Base-by-base conservation (phyloP, 2,113 vertebrate species). In the Salvelinus fontinalis region DNA sequence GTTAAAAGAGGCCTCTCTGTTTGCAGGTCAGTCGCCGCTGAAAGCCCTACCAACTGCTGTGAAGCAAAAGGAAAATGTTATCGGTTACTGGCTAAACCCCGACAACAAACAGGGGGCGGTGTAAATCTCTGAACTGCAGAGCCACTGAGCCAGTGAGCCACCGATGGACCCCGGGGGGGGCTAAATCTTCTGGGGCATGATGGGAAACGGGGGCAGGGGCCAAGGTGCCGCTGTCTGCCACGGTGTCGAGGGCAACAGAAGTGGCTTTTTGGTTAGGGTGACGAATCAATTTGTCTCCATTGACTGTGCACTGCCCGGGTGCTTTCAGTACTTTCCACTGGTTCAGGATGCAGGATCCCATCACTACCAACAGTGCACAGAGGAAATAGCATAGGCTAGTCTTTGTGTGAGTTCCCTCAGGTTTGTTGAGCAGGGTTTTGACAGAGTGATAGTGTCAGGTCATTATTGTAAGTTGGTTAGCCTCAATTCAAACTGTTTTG, bases 261-360 rank as follows among this genome's bases (percentile, higher is more conserved):
- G 78, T 77, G 83, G 79, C 87, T 88, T 85, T 75, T 75, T 81
- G 73, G 75, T 80, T 54, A 77, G 78, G 79, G 67, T 29, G 59
- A 64, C 73, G 31, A 87, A 89, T 89, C 84, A 79, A 85, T 89
- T 85, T 0, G 60, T 69, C 54, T 70, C 83, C n/a, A 79, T 75
- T 11, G 39, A 44, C 39, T 9, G 39, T 44, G 39, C 39, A 44
- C 74, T 14, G 16, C 12, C 14, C 3, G 49, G 49, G 16, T 13
- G 49, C 49, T 54, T 54, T 0, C 14, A 4, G 49, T 54, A 54
- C 49, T 54, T 54, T 18, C 49, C 49, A 54, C 1, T 14, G 14
- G 49, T 54, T 54, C 49, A 31, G 72, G 88, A 84, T 85, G 88
- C 31, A n/a, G 18, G 81, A 85, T 76, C 8, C 39, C 2, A 44